Evolutionary conservation across 2,888 invertebrate genomes (phyloP).

Genomic region (Autographa gamma): DNA sequence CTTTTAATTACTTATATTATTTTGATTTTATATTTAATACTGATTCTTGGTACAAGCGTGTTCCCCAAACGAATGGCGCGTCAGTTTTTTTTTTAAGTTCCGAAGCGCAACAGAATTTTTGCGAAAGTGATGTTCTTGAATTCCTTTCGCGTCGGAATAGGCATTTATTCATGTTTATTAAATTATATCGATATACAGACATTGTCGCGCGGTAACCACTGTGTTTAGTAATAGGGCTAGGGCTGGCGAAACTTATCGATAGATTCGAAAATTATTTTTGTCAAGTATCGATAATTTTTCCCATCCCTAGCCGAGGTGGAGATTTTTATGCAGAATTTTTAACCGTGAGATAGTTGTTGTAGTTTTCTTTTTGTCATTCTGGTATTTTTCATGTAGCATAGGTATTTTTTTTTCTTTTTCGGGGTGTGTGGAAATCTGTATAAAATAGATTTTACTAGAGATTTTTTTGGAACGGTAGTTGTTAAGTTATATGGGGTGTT

Average conservation of each 20-base stretch:
- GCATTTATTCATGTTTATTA: conserved; percentile 81
- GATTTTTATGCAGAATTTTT: conserved; percentile 73
- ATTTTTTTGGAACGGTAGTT: conserved; percentile 77
- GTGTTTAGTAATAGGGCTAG: conserved; percentile 52
- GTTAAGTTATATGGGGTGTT: conserved; percentile 72
- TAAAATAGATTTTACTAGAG: conserved; percentile 85
- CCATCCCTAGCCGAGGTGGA: conserved; percentile 56
- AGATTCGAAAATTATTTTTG: conserved; percentile 43
- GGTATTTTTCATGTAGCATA: conserved; percentile 76
- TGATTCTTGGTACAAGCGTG: neutral
- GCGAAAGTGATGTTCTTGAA: conserved; percentile 35
- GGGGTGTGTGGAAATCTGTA: conserved; percentile 87
- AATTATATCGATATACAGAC: conserved; percentile 58
- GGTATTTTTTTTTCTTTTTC: conserved; percentile 71
- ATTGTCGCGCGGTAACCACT: conserved; percentile 61
- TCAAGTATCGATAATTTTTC: conserved; percentile 55
- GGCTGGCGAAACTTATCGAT: conserved; percentile 37
- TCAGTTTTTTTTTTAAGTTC: conserved; percentile 55
- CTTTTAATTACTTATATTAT: too few species aligned
- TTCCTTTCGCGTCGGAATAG: conserved; percentile 69
- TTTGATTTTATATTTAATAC: too few species aligned
- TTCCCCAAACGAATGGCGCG: neutral
- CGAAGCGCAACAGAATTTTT: conserved; percentile 66
- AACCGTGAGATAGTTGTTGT: conserved; percentile 73
- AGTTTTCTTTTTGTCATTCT: conserved; percentile 70